A percentile compares a stretch with the other conserved stretches of the same genome.
Evolutionary conservation across 2,797 vertebrate genomes (phyloP).

Genomic region (Hylomyscus alleni): DNA sequence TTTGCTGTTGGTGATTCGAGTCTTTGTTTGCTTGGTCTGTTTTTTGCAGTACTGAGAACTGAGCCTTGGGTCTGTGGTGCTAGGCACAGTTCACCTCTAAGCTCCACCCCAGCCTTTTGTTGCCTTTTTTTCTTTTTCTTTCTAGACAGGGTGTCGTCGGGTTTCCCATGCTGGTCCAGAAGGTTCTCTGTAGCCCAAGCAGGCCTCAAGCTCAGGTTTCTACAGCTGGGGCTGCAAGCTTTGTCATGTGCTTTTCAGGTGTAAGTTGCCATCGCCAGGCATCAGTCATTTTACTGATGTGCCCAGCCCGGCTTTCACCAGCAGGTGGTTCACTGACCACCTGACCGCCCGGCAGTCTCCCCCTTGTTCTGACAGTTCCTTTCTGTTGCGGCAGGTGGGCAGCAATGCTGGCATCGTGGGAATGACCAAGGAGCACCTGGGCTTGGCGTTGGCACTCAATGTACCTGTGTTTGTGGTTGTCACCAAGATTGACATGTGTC

Average conservation of each 20-base stretch:
- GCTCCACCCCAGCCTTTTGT: not conserved
- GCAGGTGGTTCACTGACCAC: not conserved
- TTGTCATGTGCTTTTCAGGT: not conserved
- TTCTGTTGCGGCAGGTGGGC: slow-evolving; percentile 92
- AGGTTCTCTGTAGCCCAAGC: not conserved
- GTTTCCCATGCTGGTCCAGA: not conserved
- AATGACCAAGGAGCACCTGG: slow-evolving; percentile 99
- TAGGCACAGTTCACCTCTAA: not conserved
- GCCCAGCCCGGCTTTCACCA: not conserved
- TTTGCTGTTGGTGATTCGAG: not conserved
- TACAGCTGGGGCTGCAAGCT: not conserved
- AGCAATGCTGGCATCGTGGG: slow-evolving; percentile 99
- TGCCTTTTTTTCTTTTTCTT: not conserved
- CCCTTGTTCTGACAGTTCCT: slow-evolving; percentile 44
- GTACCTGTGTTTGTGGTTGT: slow-evolving; percentile 99
- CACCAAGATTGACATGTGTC: slow-evolving; percentile 99
- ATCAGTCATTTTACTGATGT: not conserved
- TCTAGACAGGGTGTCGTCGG: not conserved
- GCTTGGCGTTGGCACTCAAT: slow-evolving; percentile 96
- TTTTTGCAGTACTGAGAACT: not conserved
- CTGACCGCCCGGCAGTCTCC: not conserved
- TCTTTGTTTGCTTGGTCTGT: not conserved
- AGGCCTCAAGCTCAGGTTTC: not conserved
- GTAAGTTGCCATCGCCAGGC: not conserved
- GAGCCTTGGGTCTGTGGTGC: not conserved